Conservation (phyloP, 2,888 invertebrate genomes). For the Andrena minutula region DNA sequence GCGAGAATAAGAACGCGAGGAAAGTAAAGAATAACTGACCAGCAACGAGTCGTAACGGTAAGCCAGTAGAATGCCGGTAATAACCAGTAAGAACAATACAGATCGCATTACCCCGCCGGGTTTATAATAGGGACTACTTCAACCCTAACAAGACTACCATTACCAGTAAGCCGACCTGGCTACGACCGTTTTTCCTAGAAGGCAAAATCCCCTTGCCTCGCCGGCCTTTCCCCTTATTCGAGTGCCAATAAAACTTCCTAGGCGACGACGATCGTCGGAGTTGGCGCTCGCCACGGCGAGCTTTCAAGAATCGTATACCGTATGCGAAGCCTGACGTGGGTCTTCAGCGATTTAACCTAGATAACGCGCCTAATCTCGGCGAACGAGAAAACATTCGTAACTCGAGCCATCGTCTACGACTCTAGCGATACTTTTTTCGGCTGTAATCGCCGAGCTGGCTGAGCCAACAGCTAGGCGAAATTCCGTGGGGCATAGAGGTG, state of each 20-base stretch:
- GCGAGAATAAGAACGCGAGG: constrained; percentile 23
- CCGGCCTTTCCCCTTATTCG: constrained; percentile 48
- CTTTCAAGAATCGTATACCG: constrained; percentile 62
- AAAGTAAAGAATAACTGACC: constrained; percentile 20
- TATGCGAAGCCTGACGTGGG: constrained; percentile 54
- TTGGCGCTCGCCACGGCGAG: constrained; percentile 42
- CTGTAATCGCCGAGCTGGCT: neutral
- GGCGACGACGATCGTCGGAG: constrained; percentile 45
- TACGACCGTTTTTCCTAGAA: constrained; percentile 70
- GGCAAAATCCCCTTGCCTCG: constrained; percentile 58
- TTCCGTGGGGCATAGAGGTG: constrained; percentile 21
- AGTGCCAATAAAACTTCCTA: constrained; percentile 64
- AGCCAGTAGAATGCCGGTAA: constrained; percentile 38
- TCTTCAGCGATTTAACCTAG: constrained; percentile 66
- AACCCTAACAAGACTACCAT: constrained; percentile 67
- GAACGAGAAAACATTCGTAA: constrained; percentile 46
- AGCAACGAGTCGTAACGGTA: constrained; percentile 49
- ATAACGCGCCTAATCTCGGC: constrained; percentile 62
- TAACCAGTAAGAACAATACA: constrained; percentile 62
- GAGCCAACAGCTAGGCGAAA: neutral
- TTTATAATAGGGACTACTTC: constrained; percentile 62
- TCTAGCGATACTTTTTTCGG: constrained; percentile 6
- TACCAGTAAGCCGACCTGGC: constrained; percentile 56
- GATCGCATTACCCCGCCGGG: constrained; percentile 52
- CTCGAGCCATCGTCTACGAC: constrained; percentile 10